These are phyloP conservation scores for Maniola jurtina DNA, from an alignment of 1,140 invertebrate genomes.

Conservation along the genomic window DNA sequence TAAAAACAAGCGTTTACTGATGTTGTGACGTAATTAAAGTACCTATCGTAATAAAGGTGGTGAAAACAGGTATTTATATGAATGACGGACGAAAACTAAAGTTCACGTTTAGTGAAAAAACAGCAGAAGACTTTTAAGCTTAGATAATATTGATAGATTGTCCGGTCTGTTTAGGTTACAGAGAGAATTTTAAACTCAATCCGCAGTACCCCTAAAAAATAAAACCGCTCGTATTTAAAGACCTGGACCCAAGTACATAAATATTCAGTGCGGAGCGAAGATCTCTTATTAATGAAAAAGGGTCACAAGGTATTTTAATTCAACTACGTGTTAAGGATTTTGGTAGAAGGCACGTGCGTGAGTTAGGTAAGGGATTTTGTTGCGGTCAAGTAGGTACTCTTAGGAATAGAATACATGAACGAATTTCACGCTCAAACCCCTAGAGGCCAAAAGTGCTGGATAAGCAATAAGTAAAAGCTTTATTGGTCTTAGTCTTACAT, in stretches of 20 bases:
- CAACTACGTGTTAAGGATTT: conserved; percentile 76
- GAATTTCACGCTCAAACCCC: conserved; percentile 7
- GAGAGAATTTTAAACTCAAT: too few species aligned
- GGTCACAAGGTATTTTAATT: conserved; percentile 78
- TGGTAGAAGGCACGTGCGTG: conserved; percentile 45
- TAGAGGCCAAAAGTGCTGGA: background rate
- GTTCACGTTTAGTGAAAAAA: too few species aligned
- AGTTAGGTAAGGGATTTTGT: conserved; percentile 32
- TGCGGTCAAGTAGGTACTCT: conserved; percentile 30
- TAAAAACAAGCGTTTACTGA: too few species aligned
- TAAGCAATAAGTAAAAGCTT: background rate
- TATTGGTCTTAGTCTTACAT: too few species aligned
- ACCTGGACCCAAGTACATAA: conserved; percentile 55
- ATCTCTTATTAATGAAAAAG: conserved; percentile 78
- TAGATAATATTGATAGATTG: too few species aligned
- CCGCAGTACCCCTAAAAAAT: background rate
- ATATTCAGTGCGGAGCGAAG: conserved; percentile 72
- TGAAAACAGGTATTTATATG: too few species aligned
- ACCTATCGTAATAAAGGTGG: too few species aligned
- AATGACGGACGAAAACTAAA: too few species aligned
- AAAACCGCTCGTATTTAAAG: conserved; percentile 6
- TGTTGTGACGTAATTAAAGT: too few species aligned
- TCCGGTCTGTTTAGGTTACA: too few species aligned
- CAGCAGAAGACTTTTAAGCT: too few species aligned
- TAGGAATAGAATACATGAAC: conserved; percentile 17